phyloP scores from a whole-genome alignment of 35 echinoderm and acorn worm species.

The Hemicentrotus pulcherrimus region DNA sequence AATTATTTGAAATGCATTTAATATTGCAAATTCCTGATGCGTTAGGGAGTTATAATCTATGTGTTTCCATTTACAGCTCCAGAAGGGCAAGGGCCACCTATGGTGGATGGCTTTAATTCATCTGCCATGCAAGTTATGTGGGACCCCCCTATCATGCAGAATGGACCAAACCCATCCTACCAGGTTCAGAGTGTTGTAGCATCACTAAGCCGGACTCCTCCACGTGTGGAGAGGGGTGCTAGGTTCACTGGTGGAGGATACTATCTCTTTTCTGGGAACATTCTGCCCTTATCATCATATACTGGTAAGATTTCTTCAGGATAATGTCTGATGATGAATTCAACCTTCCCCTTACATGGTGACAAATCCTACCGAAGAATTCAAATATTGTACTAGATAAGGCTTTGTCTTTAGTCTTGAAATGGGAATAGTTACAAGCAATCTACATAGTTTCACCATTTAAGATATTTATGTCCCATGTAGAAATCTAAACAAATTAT shows the following conservation, averaged over 20 bases:
- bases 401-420: too few relatives aligned
- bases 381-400: too few relatives aligned
- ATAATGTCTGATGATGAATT: not conserved
- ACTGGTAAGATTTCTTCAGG: constrained; percentile 66
- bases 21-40: too few relatives aligned
- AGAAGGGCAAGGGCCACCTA: constrained; percentile 64
- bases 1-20: too few relatives aligned
- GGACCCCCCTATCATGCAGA: constrained; percentile 74
- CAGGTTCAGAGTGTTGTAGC: constrained; percentile 64
- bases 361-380: not conserved
- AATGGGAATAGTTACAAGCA: too few relatives aligned
- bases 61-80: constrained; percentile 57
- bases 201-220: constrained; percentile 69
- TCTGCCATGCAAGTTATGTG: constrained; percentile 77
- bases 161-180: constrained; percentile 92
- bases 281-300: constrained; percentile 81
- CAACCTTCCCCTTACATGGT: not conserved
- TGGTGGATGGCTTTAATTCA: constrained; percentile 83
- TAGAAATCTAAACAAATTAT: too few relatives aligned
- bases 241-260: constrained; percentile 94
- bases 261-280: constrained; percentile 70
- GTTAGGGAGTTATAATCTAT: not conserved
- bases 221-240: constrained; percentile 80
- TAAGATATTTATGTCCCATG: too few relatives aligned
- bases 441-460: too few relatives aligned